Evolutionary conservation across 2,113 vertebrate genomes (phyloP).

Genomic region (Acrocephalus arundinaceus): DNA sequence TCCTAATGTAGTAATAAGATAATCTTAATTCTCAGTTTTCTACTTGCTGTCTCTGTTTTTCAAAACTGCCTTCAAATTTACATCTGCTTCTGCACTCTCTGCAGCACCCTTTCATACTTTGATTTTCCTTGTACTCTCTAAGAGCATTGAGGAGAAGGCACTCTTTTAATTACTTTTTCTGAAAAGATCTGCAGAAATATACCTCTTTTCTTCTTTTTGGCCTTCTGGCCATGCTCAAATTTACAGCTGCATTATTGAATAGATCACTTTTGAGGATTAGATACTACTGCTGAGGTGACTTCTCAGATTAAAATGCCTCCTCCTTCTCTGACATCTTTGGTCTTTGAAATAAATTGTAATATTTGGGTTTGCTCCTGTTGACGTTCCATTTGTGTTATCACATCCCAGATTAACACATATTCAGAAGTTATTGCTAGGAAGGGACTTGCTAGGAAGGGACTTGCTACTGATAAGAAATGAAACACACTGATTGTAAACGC

Average conservation of each 20-base stretch:
- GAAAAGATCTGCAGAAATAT: background rate
- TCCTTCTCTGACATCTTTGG: background rate
- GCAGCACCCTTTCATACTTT: background rate
- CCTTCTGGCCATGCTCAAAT: background rate
- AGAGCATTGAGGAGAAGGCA: background rate
- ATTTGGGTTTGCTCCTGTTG: background rate
- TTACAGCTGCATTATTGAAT: background rate
- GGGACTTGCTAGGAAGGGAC: background rate
- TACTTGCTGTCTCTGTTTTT: background rate
- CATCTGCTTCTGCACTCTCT: background rate
- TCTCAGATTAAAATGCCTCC: background rate
- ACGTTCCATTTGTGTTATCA: background rate
- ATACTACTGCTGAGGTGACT: background rate
- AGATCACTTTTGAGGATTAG: background rate
- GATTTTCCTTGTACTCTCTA: background rate
- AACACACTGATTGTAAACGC: background rate
- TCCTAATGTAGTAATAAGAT: background rate
- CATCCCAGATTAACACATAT: background rate
- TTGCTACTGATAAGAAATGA: background rate
- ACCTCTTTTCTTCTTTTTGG: background rate
- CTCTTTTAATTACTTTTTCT: background rate
- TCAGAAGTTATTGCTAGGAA: background rate
- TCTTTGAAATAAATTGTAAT: background rate
- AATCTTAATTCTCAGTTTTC: background rate
- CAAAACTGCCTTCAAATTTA: background rate